A percentile compares a stretch with the other conserved stretches of the same genome.
These are phyloP conservation scores for Pinctada fucata DNA, from an alignment of 2,888 invertebrate species.

Conservation along the genomic window DNA sequence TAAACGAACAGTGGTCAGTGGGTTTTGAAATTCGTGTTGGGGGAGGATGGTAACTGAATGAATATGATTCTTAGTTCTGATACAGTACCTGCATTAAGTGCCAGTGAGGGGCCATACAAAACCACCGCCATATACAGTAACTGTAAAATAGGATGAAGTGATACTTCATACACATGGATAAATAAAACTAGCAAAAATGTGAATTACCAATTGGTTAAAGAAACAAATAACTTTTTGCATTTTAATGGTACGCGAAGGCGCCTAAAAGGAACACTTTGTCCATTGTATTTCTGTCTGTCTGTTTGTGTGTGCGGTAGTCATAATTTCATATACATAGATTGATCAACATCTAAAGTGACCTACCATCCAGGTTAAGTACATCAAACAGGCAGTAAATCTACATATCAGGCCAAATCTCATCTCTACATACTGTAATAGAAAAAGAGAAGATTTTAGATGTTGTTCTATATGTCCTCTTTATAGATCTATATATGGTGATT, in stretches of 20 bases:
- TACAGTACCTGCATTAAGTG: conserved; percentile 45
- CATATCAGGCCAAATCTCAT: conserved; percentile 40
- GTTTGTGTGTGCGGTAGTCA: background rate
- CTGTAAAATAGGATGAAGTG: conserved; percentile 29
- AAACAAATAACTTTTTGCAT: background rate
- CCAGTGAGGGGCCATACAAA: conserved; percentile 47
- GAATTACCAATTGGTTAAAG: background rate
- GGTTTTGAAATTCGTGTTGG: too few relatives aligned
- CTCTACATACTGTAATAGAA: conserved; percentile 42
- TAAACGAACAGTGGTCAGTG: too few relatives aligned
- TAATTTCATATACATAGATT: too few relatives aligned
- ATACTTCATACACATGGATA: background rate
- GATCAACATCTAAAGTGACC: conserved; percentile 4
- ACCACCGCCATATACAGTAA: conserved; percentile 50
- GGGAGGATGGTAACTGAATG: too few relatives aligned
- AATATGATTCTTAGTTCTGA: background rate
- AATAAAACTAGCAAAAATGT: background rate
- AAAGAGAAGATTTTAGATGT: background rate
- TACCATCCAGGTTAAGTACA: conserved; percentile 47
- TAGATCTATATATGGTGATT: too few relatives aligned
- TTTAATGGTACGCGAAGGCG: too few relatives aligned
- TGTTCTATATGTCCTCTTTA: too few relatives aligned
- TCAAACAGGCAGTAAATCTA: conserved; percentile 32
- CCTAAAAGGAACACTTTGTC: background rate
- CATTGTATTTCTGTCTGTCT: background rate